Conservation (phyloP, 1,140 invertebrate genomes). For the Tetragnatha versicolor region DNA sequence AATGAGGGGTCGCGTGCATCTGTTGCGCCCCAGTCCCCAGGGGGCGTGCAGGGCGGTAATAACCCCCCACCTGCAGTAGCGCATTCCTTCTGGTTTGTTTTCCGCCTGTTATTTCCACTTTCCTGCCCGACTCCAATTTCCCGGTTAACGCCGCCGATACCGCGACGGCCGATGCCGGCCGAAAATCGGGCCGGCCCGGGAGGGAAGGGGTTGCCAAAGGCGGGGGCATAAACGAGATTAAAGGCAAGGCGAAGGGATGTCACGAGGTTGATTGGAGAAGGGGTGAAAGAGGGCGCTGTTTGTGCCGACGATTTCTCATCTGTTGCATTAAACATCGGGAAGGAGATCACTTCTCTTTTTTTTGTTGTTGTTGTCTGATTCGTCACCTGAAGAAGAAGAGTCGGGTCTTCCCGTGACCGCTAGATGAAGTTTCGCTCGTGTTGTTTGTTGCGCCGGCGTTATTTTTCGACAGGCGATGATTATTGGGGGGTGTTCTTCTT, state of each 20-base stretch:
- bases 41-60: not conserved
- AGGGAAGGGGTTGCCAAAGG: no score
- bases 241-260: conserved; percentile 10
- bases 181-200: no score
- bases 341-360: not conserved
- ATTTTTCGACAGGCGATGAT: not conserved
- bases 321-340: conserved; percentile 34
- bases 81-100: not conserved
- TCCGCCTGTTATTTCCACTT: no score
- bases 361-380: not conserved
- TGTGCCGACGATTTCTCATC: conserved; percentile 1
- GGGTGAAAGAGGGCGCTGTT: not conserved
- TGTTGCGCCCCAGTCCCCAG: not conserved
- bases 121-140: not conserved
- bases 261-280: conserved; percentile 25
- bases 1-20: not conserved
- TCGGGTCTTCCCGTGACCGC: not conserved
- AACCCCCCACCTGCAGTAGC: not conserved
- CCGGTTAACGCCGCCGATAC: not conserved
- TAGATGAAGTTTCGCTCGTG: not conserved
- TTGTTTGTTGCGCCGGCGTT: not conserved
- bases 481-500: not conserved
- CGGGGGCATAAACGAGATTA: conserved; percentile 10
- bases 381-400: conserved; percentile 26
- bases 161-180: no score